These are phyloP conservation scores for Drosophila baimaii DNA, from an alignment of 1,140 invertebrate species.

Conservation along the genomic window DNA sequence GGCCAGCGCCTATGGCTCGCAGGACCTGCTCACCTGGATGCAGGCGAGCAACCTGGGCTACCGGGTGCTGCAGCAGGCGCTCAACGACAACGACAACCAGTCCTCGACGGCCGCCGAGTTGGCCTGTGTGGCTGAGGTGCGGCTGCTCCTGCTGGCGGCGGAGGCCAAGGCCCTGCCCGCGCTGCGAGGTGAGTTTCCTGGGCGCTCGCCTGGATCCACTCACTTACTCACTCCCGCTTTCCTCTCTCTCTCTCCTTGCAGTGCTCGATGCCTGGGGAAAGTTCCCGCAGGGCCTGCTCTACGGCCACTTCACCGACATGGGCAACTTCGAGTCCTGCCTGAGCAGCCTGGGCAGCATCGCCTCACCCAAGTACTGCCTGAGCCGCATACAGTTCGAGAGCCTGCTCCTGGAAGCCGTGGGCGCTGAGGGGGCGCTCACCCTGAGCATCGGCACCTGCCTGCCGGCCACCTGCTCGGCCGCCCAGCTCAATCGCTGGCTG, in stretches of 20 bases:
- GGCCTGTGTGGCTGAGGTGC: slow-evolving; percentile 37
- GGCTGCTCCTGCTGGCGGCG: slow-evolving; percentile 35
- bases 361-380: slow-evolving; percentile 64
- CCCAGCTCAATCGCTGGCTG: slow-evolving; percentile 52
- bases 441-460: slow-evolving; percentile 65
- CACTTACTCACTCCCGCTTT: not conserved
- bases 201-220: no score
- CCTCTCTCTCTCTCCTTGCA: slow-evolving; percentile 18
- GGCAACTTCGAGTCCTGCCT: slow-evolving; percentile 75
- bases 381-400: slow-evolving; percentile 50
- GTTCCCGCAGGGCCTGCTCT: slow-evolving; percentile 73
- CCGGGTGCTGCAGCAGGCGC: slow-evolving; percentile 59
- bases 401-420: slow-evolving; percentile 12
- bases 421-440: slow-evolving; percentile 9
- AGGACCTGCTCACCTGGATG: slow-evolving; percentile 61
- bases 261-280: slow-evolving; percentile 80
- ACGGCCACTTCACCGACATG: slow-evolving; percentile 72
- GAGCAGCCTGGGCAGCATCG: not conserved
- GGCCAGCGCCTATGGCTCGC: slow-evolving; percentile 26
- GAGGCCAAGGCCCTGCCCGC: slow-evolving; percentile 39
- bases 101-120: slow-evolving; percentile 10
- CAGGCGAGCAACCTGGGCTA: slow-evolving; percentile 66
- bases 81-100: slow-evolving; percentile 9
- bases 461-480: slow-evolving; percentile 50
- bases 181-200: slow-evolving; percentile 41